These are phyloP conservation scores for Chlorodrepanis virens DNA, from an alignment of 2,113 vertebrate species.

Conservation along the genomic window DNA sequence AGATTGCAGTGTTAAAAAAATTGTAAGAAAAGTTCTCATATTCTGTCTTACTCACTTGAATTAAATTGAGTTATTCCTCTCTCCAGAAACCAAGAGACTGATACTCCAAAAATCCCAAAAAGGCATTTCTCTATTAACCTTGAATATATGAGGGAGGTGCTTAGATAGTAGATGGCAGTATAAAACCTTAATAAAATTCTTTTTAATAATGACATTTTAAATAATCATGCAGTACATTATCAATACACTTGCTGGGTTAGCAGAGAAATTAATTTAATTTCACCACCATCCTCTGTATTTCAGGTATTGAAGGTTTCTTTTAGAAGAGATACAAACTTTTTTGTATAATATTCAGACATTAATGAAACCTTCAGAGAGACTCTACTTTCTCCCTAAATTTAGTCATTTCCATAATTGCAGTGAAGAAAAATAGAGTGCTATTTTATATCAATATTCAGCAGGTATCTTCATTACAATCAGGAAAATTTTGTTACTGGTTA, in stretches of 20 bases:
- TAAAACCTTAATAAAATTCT: conserved; percentile 28
- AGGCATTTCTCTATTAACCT: neutral
- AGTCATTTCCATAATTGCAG: neutral
- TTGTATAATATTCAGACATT: neutral
- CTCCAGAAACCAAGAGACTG: neutral
- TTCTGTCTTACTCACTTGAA: neutral
- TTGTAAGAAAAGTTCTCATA: neutral
- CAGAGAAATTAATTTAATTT: conserved; percentile 23
- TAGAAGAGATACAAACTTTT: neutral
- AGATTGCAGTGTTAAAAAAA: neutral
- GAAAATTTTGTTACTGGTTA: neutral
- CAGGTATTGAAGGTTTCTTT: neutral
- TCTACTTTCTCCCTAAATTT: neutral
- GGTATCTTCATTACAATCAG: neutral
- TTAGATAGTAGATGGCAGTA: conserved; percentile 45
- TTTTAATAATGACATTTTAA: conserved; percentile 1
- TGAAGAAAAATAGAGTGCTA: neutral
- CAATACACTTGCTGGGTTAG: neutral
- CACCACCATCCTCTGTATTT: neutral
- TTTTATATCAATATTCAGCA: neutral
- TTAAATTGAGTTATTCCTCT: neutral
- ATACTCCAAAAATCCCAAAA: neutral
- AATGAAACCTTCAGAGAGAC: neutral
- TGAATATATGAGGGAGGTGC: conserved; percentile 1
- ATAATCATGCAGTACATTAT: neutral